These are phyloP conservation scores for Trissoscelio sp. DNA, from an alignment of 2,888 invertebrate species.

Conservation along the genomic window DNA sequence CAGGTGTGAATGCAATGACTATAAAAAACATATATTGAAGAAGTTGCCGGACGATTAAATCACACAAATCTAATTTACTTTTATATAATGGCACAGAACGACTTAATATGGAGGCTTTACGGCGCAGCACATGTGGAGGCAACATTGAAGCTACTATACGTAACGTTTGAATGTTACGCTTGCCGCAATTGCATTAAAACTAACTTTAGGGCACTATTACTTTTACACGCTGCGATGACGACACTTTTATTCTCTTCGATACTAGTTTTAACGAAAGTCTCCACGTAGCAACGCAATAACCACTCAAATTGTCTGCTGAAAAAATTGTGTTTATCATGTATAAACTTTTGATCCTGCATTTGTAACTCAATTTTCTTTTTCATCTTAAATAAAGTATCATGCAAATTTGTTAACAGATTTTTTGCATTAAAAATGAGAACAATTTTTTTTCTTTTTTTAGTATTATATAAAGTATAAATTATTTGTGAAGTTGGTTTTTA, in stretches of 20 bases:
- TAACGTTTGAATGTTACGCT: constrained; percentile 56
- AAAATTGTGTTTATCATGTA: constrained; percentile 33
- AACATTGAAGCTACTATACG: constrained; percentile 23
- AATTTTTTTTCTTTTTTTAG: too few relatives aligned
- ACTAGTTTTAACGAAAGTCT: constrained; percentile 41
- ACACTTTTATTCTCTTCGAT: constrained; percentile 56
- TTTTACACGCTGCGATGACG: constrained; percentile 50
- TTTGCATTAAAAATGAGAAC: background rate
- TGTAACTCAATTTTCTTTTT: background rate
- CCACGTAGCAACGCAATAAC: constrained; percentile 12
- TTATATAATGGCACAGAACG: constrained; percentile 42
- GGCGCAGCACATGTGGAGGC: constrained; percentile 29
- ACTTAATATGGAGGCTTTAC: constrained; percentile 53
- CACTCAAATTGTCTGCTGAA: constrained; percentile 27
- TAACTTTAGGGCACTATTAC: constrained; percentile 56
- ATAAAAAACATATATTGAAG: constrained; percentile 12
- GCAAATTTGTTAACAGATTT: background rate
- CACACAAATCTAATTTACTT: constrained; percentile 43
- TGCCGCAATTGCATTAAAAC: constrained; percentile 64
- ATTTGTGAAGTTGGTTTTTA: background rate
- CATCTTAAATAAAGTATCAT: constrained; percentile 5
- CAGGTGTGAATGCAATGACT: background rate
- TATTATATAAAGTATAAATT: background rate
- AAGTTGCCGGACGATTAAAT: constrained; percentile 29
- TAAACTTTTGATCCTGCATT: constrained; percentile 7